A percentile compares a stretch with the other conserved stretches of the same genome.
These are phyloP conservation scores for Lindbergichthys nudifrons DNA, from an alignment of 2,797 vertebrate genomes.

Conservation along the genomic window DNA sequence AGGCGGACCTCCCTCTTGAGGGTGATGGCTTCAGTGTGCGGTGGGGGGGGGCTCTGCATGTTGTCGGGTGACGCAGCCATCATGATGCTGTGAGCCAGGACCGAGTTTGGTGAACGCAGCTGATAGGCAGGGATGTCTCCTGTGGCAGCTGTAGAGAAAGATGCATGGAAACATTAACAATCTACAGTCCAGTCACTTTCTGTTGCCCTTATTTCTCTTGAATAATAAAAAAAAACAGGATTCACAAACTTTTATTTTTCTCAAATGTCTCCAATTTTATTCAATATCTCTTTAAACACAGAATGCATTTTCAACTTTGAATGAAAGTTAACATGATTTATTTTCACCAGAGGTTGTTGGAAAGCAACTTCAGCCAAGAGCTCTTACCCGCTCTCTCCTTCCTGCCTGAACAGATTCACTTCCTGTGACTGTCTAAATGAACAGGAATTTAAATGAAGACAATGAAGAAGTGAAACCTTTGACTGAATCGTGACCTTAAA, in stretches of 20 bases:
- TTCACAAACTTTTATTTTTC: too few relatives aligned
- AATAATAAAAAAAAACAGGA: too few relatives aligned
- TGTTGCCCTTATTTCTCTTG: background rate
- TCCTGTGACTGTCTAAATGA: conserved; percentile 18
- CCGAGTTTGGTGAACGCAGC: conserved; percentile 90
- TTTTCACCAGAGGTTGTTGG: conserved; percentile 30
- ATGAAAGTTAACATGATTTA: background rate
- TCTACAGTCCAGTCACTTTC: background rate
- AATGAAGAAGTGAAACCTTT: background rate
- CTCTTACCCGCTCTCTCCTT: background rate
- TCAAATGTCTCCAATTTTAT: background rate
- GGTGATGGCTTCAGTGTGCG: conserved; percentile 91
- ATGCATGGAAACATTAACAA: background rate
- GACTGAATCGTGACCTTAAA: background rate
- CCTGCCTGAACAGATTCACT: conserved; percentile 25
- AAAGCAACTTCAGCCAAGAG: background rate
- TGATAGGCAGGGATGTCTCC: conserved; percentile 96
- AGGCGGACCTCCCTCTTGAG: conserved; percentile 95
- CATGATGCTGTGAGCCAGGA: conserved; percentile 91
- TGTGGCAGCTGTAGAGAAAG: conserved; percentile 86
- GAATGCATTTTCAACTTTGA: too few relatives aligned
- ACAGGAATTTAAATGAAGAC: conserved; percentile 3
- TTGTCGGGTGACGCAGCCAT: conserved; percentile 90
- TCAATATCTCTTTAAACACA: background rate
- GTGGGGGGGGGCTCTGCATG: conserved; percentile 88